A percentile compares a stretch with the other conserved stretches of the same genome.
Conservation (phyloP, 2,888 invertebrate genomes). For the Cephus rjabovi region DNA sequence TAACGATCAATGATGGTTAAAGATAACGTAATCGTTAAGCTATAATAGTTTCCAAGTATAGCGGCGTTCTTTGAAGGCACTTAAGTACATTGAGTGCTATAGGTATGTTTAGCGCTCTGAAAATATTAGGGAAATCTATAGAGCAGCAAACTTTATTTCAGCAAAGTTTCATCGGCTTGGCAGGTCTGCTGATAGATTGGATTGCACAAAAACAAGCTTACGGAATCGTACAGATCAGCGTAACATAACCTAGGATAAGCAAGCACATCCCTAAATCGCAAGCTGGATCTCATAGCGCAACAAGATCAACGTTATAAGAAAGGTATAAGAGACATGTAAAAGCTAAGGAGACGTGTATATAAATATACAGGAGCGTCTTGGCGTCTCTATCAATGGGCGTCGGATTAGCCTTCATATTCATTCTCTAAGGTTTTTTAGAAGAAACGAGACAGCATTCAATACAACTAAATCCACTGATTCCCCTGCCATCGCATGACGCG, state of each 20-base stretch:
- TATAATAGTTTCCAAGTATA: neutral
- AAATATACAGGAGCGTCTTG: neutral
- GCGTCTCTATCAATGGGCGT: conserved; percentile 27
- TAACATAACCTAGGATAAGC: conserved; percentile 46
- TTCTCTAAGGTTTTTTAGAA: conserved; percentile 14
- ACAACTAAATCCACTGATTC: conserved; percentile 63
- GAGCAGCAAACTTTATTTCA: neutral
- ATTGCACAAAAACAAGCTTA: conserved; percentile 44
- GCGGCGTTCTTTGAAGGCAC: neutral
- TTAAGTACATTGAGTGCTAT: neutral
- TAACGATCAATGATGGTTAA: neutral
- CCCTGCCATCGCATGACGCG: conserved; percentile 29
- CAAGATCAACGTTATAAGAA: conserved; percentile 8
- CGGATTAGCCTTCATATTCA: conserved; percentile 38
- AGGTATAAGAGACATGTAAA: neutral
- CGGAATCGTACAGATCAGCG: conserved; percentile 37
- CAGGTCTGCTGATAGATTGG: conserved; percentile 33
- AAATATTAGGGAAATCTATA: neutral
- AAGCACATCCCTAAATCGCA: conserved; percentile 34
- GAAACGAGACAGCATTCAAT: conserved; percentile 38
- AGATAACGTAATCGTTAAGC: neutral
- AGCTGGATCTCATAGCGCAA: conserved; percentile 23
- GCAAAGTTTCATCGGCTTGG: neutral
- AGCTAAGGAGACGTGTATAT: neutral
- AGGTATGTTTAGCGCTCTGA: neutral